Percentiles rank a stretch among this genome's conserved stretches.
phyloP scores from a whole-genome alignment of 2,888 invertebrate species.

The Litoditis marina region DNA sequence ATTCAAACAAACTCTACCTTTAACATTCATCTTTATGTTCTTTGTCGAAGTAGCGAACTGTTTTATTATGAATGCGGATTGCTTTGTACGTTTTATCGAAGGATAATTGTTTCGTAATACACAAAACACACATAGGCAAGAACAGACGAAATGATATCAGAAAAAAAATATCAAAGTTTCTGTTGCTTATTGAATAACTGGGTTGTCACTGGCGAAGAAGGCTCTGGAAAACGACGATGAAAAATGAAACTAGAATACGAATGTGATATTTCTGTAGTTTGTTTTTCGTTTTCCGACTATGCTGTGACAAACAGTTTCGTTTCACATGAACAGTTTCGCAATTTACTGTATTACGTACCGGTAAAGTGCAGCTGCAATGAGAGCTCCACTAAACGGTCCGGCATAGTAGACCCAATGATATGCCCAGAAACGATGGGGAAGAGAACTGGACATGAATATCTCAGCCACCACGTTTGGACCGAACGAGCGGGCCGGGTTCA shows the following conservation, averaged over 20 bases:
- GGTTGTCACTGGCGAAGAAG: conserved; percentile 41
- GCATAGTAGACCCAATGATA: conserved; percentile 63
- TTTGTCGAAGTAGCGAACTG: too few species aligned
- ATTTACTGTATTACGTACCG: conserved; percentile 28
- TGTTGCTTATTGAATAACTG: conserved; percentile 24
- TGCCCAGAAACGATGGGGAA: conserved; percentile 36
- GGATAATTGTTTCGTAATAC: too few species aligned
- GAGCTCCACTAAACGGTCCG: conserved; percentile 61
- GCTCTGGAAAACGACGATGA: conserved; percentile 26
- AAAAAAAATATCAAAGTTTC: too few species aligned
- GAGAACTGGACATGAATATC: conserved; percentile 19
- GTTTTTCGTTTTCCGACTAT: too few species aligned
- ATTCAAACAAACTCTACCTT: too few species aligned
- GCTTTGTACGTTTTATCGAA: too few species aligned
- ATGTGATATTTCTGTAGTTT: too few species aligned
- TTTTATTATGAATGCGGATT: too few species aligned
- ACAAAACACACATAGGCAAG: too few species aligned
- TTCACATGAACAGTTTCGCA: not conserved
- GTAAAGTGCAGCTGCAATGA: conserved; percentile 60
- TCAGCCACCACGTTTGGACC: conserved; percentile 62
- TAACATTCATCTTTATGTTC: too few species aligned
- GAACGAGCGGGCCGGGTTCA: conserved; percentile 65
- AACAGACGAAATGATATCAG: too few species aligned
- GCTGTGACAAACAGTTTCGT: too few species aligned
- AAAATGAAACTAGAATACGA: not conserved